Evolutionary conservation across 2,113 vertebrate species (phyloP).

Genomic region (Propithecus coquereli): DNA sequence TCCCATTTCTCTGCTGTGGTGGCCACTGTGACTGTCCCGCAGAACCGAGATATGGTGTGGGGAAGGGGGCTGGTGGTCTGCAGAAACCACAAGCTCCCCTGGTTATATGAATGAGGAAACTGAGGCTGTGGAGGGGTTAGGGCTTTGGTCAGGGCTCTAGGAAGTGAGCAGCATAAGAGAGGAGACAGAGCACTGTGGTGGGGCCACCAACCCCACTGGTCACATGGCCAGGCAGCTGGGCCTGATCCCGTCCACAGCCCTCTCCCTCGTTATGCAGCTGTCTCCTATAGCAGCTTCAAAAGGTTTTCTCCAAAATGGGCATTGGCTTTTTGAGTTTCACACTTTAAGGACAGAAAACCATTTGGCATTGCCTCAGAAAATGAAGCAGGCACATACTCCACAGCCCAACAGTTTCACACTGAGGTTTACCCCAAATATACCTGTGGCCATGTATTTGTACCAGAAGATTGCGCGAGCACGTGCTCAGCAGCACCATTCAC

Average conservation of each 20-base stretch:
- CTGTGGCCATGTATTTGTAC: background rate
- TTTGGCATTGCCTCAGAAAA: background rate
- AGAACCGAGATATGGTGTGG: background rate
- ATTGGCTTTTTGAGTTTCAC: background rate
- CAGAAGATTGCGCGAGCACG: rapidly evolving
- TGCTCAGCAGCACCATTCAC: background rate
- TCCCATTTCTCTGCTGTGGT: background rate
- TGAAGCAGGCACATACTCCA: background rate
- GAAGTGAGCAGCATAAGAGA: background rate
- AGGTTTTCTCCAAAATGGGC: background rate
- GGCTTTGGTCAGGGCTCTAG: background rate
- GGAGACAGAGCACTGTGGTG: background rate
- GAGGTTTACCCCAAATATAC: background rate
- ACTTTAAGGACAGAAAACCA: background rate
- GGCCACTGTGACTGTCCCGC: no score
- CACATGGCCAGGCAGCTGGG: background rate
- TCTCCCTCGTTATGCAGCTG: background rate
- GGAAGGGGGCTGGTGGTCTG: no score
- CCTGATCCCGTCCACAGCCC: no score
- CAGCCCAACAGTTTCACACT: background rate
- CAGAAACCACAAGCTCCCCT: background rate
- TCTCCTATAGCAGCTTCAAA: background rate
- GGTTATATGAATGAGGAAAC: background rate
- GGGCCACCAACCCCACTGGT: background rate
- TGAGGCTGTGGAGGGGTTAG: background rate